phyloP scores from a whole-genome alignment of 2,888 invertebrate genomes.

The Melangyna quadrimaculata region DNA sequence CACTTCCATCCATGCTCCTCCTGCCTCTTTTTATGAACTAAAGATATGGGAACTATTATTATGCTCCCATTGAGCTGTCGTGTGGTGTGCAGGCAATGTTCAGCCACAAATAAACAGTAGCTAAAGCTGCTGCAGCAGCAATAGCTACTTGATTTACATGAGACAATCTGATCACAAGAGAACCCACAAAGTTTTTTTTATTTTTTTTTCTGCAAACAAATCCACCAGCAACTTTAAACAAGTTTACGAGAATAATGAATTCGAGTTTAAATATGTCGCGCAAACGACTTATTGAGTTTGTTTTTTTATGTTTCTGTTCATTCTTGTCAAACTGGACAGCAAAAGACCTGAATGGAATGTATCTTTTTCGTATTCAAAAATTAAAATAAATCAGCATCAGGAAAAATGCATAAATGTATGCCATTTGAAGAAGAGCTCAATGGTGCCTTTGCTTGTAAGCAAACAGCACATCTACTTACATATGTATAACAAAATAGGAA shows the following conservation, averaged over 20 bases:
- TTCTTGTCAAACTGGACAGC: constrained; percentile 34
- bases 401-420: constrained; percentile 41
- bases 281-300: constrained; percentile 20
- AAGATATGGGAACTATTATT: constrained; percentile 16
- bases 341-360: constrained; percentile 31
- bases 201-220: background rate
- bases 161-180: constrained; percentile 33
- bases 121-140: background rate
- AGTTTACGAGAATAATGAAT: constrained; percentile 37
- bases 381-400: background rate
- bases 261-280: constrained; percentile 16
- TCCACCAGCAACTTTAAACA: constrained; percentile 35
- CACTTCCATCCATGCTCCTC: constrained; percentile 7
- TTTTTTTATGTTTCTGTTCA: constrained; percentile 1
- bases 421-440: constrained; percentile 19
- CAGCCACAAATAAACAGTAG: constrained; percentile 31
- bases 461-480: background rate
- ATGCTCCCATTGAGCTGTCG: constrained; percentile 6
- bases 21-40: background rate
- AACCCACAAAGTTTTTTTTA: constrained; percentile 37
- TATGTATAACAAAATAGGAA: background rate
- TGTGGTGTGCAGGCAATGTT: constrained; percentile 31
- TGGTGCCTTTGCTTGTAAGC: background rate
- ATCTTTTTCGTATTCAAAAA: background rate
- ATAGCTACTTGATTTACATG: constrained; percentile 60